Base-by-base conservation (phyloP, 1,140 invertebrate genomes). In the Aleiodes sp. region DNA sequence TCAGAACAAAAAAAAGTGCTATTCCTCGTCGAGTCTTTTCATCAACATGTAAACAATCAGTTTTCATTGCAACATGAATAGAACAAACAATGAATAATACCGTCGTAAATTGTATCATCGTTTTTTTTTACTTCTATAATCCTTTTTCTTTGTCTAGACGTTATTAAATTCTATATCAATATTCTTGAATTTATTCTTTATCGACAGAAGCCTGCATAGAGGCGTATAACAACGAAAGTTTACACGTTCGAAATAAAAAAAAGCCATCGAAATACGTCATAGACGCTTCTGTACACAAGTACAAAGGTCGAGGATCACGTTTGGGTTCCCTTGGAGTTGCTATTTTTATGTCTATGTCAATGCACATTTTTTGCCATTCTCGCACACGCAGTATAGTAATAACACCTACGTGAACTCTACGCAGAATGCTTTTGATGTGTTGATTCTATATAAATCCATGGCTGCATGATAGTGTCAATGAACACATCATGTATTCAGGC, bases 251-350 rank as follows among this genome's bases (percentile, higher is more conserved):
- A n/a, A n/a, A n/a, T n/a, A n/a, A n/a, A n/a, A n/a, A n/a, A n/a
- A n/a, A n/a, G n/a, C n/a, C n/a, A 59, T 59, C 28, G 56, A n/a
- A 59, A 56, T 66, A 59, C 64, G 31, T 66, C 64, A 66, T 66
- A 29, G 64, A 66, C 57, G 31, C 10, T n/a, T 28, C 12, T n/a
- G 28, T 59, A 26, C 24, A 59, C 56, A 3, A 59, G 28, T 31
- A 59, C 56, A 59, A 59, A 59, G 56, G 56, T 59, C 28, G 56
- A 66, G 56, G 46, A 66, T 59, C 24, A 19, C 41, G 46, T 24
- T 14, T 43, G n/a, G n/a, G 39, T 29, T 37, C 56, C 21, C 16
- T 14, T 35, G 64, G 12, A 9, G 28, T 26, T 59, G 9, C 7
- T 59, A 29, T 59, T 59, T 59, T 26, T 31, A 29, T 59, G 4